Evolutionary conservation across 2,113 vertebrate genomes (phyloP).

Genomic region (Vidua macroura): DNA sequence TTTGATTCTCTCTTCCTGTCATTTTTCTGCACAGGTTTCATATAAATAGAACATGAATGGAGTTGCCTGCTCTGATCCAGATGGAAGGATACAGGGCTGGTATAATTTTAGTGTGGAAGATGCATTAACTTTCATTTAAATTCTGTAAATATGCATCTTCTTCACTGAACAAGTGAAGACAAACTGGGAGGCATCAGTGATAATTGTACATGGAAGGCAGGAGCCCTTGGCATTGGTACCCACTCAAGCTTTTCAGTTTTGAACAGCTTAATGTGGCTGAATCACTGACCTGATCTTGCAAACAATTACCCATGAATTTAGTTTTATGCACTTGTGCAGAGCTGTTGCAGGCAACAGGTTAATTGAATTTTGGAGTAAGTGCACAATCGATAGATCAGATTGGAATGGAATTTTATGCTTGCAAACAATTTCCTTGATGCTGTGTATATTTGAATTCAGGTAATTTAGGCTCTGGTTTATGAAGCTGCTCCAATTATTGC

Average conservation of each 20-base stretch:
- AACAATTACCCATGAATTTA: background rate
- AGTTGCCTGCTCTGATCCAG: background rate
- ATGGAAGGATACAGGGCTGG: background rate
- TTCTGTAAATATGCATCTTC: constrained; percentile 9
- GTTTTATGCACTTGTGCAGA: background rate
- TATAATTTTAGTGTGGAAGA: background rate
- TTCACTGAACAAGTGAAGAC: background rate
- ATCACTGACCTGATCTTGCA: background rate
- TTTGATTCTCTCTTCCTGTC: background rate
- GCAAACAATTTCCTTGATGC: background rate
- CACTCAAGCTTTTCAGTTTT: background rate
- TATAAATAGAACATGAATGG: constrained; percentile 15
- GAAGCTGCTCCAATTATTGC: background rate
- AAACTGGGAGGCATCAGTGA: background rate
- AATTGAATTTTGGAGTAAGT: background rate
- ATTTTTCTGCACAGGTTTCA: background rate
- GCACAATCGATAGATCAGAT: background rate
- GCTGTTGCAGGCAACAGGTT: background rate
- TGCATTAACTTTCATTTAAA: constrained; percentile 3
- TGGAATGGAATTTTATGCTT: background rate
- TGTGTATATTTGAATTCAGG: background rate
- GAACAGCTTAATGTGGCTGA: background rate
- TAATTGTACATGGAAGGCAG: background rate
- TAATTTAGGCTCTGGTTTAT: background rate
- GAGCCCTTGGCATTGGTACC: background rate